Base-by-base conservation (phyloP, 2,797 vertebrate species). In the Anabas testudineus region DNA sequence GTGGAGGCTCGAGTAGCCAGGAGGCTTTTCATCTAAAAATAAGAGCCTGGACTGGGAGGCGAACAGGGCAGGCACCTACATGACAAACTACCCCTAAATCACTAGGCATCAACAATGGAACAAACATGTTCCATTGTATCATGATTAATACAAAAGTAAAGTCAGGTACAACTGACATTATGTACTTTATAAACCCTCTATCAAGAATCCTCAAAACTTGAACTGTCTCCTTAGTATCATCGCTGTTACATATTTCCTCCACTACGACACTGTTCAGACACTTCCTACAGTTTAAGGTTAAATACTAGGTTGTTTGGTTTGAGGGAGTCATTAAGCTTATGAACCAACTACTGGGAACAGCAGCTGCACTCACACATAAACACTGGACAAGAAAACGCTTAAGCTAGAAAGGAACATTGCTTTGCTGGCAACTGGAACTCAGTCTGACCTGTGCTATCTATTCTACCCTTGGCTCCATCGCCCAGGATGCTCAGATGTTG, bases 1-100 rank as follows among this genome's bases (percentile, higher is more conserved):
- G 71, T 64, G 71, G 68, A 67, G 77, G 39, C 34, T n/a, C 13
- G 32, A 66, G 78, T 22, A 62, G 65, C 60, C 43, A 52, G 42
- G 60, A 76, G 75, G 48, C 34, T 49, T 64, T 62, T 16, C 37
- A 8, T 67, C 82, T 83, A 81, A 85, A 84, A 82, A 90, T 85
- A 86, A 80, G 45, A 67, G 30, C 32, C 66, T 36, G 24, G 46
- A 47, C 53, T 21, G 28, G 41, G 54, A 71, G 66, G 52, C 42
- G 3, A 21, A 55, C 56, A 28, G 64, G 52, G 61, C n/a, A n/a
- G 55, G 53, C 39, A 54, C 52, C 61, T 47, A 66, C 28, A 69
- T 14, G 49, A 53, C 34, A 55, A 45, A 80, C 70, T 24, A 66
- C 55, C 64, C 60, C 21, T 18, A 51, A 71, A 71, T 68, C 70